Evolutionary conservation across 2,888 invertebrate species (phyloP).

Genomic region (Onchidella celtica): DNA sequence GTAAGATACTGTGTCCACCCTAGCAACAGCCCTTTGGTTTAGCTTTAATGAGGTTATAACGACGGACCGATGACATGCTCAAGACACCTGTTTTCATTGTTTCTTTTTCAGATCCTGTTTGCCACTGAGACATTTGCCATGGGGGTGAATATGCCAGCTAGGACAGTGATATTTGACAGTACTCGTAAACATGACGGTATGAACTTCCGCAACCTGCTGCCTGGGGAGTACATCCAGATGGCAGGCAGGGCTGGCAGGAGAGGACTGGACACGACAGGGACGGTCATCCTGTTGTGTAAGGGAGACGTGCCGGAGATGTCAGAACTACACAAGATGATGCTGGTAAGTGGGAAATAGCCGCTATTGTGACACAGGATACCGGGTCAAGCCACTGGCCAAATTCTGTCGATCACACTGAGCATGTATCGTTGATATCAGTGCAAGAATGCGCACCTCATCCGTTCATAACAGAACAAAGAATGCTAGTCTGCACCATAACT

Average conservation of each 20-base stretch:
- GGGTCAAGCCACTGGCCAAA: too few species aligned
- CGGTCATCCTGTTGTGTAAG: constrained; percentile 93
- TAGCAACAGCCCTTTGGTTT: too few species aligned
- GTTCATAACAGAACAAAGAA: too few species aligned
- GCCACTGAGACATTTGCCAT: constrained; percentile 99
- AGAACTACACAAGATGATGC: constrained; percentile 91
- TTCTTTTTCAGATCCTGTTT: constrained; percentile 88
- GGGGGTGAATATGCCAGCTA: constrained; percentile 99
- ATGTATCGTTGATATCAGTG: too few species aligned
- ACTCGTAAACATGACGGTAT: constrained; percentile 94
- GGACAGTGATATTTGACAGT: constrained; percentile 97
- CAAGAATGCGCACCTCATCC: too few species aligned
- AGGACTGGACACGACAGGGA: constrained; percentile 95
- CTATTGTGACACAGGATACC: background rate
- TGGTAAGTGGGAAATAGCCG: constrained; percentile 81
- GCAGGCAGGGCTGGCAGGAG: constrained; percentile 91
- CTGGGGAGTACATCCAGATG: constrained; percentile 96
- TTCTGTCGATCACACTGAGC: too few species aligned
- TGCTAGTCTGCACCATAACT: too few species aligned
- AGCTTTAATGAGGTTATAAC: too few species aligned
- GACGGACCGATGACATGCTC: too few species aligned
- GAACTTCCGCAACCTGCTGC: constrained; percentile 87
- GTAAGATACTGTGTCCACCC: too few species aligned
- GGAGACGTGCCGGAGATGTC: constrained; percentile 86
- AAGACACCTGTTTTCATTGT: constrained; percentile 5